phyloP scores from a whole-genome alignment of 2,888 invertebrate genomes.

The Cataglyphis albicans region DNA sequence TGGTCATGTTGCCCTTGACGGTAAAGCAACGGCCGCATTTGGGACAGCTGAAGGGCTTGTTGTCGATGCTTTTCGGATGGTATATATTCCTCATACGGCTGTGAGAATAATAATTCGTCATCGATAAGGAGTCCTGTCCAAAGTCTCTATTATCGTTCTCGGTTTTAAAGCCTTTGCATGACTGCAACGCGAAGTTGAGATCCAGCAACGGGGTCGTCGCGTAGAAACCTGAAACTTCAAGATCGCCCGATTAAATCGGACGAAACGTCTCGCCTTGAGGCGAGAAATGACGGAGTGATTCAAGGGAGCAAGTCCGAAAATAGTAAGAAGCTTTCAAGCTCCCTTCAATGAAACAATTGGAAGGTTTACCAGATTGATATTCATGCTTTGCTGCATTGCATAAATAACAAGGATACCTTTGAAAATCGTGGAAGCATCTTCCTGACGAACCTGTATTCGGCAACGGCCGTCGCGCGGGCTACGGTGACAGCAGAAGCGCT shows the following conservation, averaged over 20 bases:
- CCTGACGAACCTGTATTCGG: constrained; percentile 60
- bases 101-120: constrained; percentile 66
- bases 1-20: constrained; percentile 82
- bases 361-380: constrained; percentile 19
- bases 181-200: constrained; percentile 75
- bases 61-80: constrained; percentile 60
- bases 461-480: constrained; percentile 38
- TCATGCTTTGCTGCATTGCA: constrained; percentile 51
- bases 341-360: background rate
- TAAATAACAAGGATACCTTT: constrained; percentile 66
- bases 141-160: constrained; percentile 57
- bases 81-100: constrained; percentile 59
- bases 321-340: constrained; percentile 15
- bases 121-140: constrained; percentile 47
- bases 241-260: constrained; percentile 56
- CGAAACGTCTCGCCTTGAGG: background rate
- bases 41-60: constrained; percentile 81
- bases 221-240: constrained; percentile 80
- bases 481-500: constrained; percentile 29
- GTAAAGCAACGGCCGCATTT: constrained; percentile 83
- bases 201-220: constrained; percentile 76
- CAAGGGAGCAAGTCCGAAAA: constrained; percentile 22
- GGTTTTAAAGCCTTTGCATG: constrained; percentile 67
- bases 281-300: background rate
- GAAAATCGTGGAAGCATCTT: constrained; percentile 62